phyloP scores from a whole-genome alignment of 2,113 vertebrate species.

The Grantiella picta region DNA sequence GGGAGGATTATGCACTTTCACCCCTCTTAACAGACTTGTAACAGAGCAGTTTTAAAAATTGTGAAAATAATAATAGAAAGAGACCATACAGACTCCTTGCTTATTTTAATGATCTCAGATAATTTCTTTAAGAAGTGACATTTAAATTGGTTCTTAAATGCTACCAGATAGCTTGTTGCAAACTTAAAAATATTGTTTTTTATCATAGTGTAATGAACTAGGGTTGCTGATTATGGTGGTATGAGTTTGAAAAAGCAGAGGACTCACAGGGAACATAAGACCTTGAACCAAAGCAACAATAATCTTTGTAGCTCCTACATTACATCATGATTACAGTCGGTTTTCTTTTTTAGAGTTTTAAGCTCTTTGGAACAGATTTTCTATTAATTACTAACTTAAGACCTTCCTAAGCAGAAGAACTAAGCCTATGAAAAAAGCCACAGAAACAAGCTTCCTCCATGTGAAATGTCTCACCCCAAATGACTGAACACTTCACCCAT shows the following conservation, averaged over 20 bases:
- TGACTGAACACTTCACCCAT: background rate
- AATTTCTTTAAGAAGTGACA: background rate
- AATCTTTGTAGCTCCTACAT: background rate
- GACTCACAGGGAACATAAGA: background rate
- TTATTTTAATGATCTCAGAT: background rate
- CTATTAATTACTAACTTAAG: background rate
- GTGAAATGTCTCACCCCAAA: background rate
- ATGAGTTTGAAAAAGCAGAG: background rate
- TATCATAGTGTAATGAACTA: background rate
- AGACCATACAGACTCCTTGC: background rate
- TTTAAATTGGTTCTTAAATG: background rate
- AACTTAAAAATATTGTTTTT: background rate
- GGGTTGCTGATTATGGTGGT: background rate
- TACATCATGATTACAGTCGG: background rate
- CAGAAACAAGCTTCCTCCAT: background rate
- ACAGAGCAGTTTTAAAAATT: background rate
- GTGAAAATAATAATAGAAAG: background rate
- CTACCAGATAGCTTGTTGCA: background rate
- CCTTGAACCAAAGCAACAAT: background rate
- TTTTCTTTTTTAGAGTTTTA: background rate
- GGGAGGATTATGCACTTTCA: background rate
- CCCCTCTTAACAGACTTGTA: background rate
- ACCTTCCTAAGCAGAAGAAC: background rate
- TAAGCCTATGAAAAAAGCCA: background rate
- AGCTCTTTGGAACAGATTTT: background rate